A percentile compares a stretch with the other conserved stretches of the same genome.
These are phyloP conservation scores for Himalopsyche japonica DNA, from an alignment of 2,888 invertebrate genomes.

Conservation along the genomic window DNA sequence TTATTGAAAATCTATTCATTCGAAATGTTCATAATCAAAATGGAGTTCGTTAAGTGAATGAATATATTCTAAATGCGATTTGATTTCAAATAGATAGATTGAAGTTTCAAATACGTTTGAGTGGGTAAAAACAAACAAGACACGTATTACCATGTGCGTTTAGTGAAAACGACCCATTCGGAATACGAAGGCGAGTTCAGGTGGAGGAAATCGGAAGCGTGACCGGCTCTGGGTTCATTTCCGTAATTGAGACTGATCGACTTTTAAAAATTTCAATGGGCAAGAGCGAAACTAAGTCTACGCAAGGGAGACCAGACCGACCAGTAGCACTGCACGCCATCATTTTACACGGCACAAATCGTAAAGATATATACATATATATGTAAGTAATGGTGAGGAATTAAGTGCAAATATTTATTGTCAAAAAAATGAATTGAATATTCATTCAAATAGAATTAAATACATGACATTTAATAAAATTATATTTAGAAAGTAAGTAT, in stretches of 20 bases:
- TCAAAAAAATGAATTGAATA: too few species aligned
- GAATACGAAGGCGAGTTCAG: not conserved
- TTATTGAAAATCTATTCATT: too few species aligned
- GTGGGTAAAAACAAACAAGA: not conserved
- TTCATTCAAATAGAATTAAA: too few species aligned
- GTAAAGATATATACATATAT: too few species aligned
- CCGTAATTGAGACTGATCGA: slow-evolving; percentile 15
- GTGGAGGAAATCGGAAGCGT: slow-evolving; percentile 16
- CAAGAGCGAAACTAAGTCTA: not conserved
- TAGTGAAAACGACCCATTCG: not conserved
- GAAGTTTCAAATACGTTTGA: not conserved
- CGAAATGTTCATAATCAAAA: too few species aligned
- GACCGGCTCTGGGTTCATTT: not conserved
- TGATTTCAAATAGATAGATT: too few species aligned
- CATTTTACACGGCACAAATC: not conserved
- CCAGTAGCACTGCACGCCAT: slow-evolving; percentile 1
- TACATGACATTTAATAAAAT: too few species aligned
- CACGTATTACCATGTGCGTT: not conserved
- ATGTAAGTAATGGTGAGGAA: not conserved
- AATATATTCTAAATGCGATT: too few species aligned
- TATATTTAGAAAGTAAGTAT: too few species aligned
- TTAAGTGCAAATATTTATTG: not conserved
- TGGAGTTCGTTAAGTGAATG: too few species aligned
- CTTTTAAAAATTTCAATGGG: not conserved
- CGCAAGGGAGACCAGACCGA: not conserved